These are phyloP conservation scores for Lingula anatina DNA, from an alignment of 2,888 invertebrate genomes.

Conservation along the genomic window DNA sequence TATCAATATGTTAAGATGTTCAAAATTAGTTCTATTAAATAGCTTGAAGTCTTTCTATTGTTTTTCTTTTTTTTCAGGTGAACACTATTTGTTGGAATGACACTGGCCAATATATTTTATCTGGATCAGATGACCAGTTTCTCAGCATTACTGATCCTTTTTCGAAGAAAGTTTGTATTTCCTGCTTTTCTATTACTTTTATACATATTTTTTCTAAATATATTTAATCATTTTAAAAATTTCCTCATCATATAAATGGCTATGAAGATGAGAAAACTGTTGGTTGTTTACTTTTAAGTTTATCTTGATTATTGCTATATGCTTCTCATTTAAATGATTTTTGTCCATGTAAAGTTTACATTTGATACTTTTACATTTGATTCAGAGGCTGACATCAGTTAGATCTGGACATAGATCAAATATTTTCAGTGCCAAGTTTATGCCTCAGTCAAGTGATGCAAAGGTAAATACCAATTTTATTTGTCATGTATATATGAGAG, in stretches of 20 bases:
- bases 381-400: constrained; percentile 62
- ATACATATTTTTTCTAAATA: too few species aligned
- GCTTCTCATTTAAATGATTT: not conserved
- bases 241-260: too few species aligned
- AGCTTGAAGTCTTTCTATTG: too few species aligned
- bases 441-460: constrained; percentile 57
- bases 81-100: constrained; percentile 80
- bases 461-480: not conserved
- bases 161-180: constrained; percentile 59
- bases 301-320: not conserved
- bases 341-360: not conserved
- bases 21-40: too few species aligned
- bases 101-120: constrained; percentile 67
- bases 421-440: constrained; percentile 81
- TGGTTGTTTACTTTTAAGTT: too few species aligned
- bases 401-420: constrained; percentile 74
- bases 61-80: constrained; percentile 46
- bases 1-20: too few species aligned
- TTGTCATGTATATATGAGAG: too few species aligned
- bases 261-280: too few species aligned
- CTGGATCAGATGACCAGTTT: constrained; percentile 79
- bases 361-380: constrained; percentile 13
- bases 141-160: constrained; percentile 69
- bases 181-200: too few species aligned
- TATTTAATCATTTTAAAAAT: constrained; percentile 2